Conservation (phyloP, 2,113 vertebrate species). For the Stomatorhinus ivindoensis region DNA sequence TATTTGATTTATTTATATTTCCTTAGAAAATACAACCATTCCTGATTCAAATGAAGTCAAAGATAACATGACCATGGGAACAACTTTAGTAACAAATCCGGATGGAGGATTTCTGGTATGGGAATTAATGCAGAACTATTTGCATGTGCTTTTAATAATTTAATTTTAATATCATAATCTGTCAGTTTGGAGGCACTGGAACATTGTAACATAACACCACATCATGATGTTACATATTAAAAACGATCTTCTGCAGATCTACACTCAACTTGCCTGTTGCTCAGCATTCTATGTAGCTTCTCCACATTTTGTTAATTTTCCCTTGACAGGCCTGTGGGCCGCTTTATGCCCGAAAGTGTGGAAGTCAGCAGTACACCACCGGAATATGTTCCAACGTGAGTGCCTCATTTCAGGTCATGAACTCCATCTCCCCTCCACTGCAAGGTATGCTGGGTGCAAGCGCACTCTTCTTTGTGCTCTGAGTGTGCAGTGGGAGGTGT, state of each 20-base stretch:
- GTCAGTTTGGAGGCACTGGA: neutral
- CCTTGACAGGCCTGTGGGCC: slow-evolving; percentile 84
- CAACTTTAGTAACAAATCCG: slow-evolving; percentile 87
- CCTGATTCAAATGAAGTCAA: slow-evolving; percentile 84
- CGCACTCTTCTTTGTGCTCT: slow-evolving; percentile 27
- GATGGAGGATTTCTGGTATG: slow-evolving; percentile 94
- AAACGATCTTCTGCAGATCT: neutral
- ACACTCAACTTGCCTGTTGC: neutral
- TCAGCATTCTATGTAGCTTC: neutral
- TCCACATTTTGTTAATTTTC: slow-evolving; percentile 3
- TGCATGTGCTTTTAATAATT: neutral
- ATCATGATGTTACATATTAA: neutral
- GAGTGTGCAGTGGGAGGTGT: slow-evolving; percentile 28
- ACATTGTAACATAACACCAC: neutral
- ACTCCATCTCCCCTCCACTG: slow-evolving; percentile 74
- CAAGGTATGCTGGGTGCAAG: slow-evolving; percentile 67
- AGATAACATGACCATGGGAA: slow-evolving; percentile 98
- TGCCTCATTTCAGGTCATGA: slow-evolving; percentile 76
- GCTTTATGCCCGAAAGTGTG: slow-evolving; percentile 91
- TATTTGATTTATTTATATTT: slow-evolving; percentile 49
- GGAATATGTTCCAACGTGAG: slow-evolving; percentile 92
- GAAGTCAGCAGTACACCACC: slow-evolving; percentile 81
- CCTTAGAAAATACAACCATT: slow-evolving; percentile 71
- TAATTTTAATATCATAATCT: neutral
- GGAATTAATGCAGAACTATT: slow-evolving; percentile 17